Evolutionary conservation across 2,888 invertebrate species (phyloP), one percentile per base, ranked within the genome.

Genomic region (Hydropsyche betteni): DNA sequence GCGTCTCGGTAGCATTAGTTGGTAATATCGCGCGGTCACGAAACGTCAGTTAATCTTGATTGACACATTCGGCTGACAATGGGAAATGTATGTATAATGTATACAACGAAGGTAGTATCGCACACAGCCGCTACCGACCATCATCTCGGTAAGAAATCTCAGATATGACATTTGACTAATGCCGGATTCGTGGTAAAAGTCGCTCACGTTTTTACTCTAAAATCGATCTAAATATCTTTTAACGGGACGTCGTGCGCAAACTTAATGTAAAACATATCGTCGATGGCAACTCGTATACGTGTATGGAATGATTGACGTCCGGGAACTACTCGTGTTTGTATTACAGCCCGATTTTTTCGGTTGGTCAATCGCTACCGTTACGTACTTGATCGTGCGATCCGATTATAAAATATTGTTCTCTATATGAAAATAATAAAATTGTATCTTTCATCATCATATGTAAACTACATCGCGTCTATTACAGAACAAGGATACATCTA

Each of bases 11-110:
- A 73, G 73, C 64, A 58, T 44, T 73, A 33, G 58, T 38, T 36
- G 53, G 53, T 75, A 75, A 73, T 75, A 75, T 68, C 69, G 36
- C 51, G 64, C 69, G 68, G 77, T 78, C 77, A 78, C 77, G 77
- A 78, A 78, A 61, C 74, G 74, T 68, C 76, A 68, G 74, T 76
- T 78, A 76, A 78, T 78, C 76, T 78, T 78, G 75, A 76, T 76
- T 76, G 77, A 77, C 77, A 75, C 68, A 55, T 72, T 55, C 55
- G 71, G 53, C 69, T 55, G 74, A 69, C 74, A 74, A 70, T 70
- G 33, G 64, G 68, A 68, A 77, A 77, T 75, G 75, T 53, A 53
- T 74, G 70, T 73, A 16, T 8, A 12, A 64, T 8, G 36, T 34
- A 36, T 36, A 64, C 12, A 14, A 55, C 6, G 12, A 14, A 2